Base-by-base conservation (phyloP, 2,113 vertebrate species). In the Acrocephalus arundinaceus region DNA sequence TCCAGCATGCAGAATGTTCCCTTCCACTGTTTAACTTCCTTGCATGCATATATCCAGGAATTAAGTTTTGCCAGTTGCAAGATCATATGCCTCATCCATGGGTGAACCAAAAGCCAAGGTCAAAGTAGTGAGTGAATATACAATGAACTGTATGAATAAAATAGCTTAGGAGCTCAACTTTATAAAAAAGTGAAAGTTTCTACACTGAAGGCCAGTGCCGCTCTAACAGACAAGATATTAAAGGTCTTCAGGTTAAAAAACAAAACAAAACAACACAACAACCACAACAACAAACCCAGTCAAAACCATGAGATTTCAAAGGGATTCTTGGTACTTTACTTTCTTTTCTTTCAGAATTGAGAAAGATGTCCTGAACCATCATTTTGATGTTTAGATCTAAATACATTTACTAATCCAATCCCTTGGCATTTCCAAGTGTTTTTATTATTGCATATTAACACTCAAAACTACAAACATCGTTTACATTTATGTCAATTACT, bases 271-370 rank as follows among this genome's bases (percentile, higher is more conserved):
- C 51, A 55, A 18, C 12, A 49, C 16, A 35, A 35, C 45, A 46
- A 46, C 17, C 3, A 0, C 3, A 6, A 19, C 17, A 54, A 30
- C 27, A 45, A 45, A 39, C 5, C 17, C 17, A 57, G 17, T 7
- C 7, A 89, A 86, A 79, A 24, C 2, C 1, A 6, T 10, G 23
- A 80, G 37, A 52, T 46, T 82, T 89, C 48, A 55, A 18, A 57
- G 17, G 2, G 3, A 35, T 31, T 71, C 35, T 87, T 68, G 9
- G 23, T 72, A 21, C 7, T 15, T 23, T 28, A 45, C 6, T 71
- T 22, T 33, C 9, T 49, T 63, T 78, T 58, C 25, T 90, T 90
- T 78, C 23, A 79, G 35, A 46, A 3, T 13, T 73, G 13, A 91
- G 23, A 68, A 89, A 76, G 46, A 45, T 31, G 10, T 22, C 11